Base-by-base conservation (phyloP, 2,113 vertebrate genomes). In the Ictalurus punctatus region DNA sequence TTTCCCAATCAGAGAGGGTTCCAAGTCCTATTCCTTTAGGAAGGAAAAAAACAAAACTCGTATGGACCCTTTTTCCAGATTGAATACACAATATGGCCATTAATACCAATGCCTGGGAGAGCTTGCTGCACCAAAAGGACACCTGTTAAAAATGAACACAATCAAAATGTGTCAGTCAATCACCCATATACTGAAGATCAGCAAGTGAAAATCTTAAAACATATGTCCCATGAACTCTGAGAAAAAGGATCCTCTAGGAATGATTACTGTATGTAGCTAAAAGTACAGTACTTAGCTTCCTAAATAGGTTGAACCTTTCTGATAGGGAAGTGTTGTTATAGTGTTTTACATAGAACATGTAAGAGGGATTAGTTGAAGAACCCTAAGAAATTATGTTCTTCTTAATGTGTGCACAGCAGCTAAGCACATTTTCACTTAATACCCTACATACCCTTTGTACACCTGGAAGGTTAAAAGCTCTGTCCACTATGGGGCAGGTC, bases 81-180 rank as follows among this genome's bases (percentile, higher is more conserved):
- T 14, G 4, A 79, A 52, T 79, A 48, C 23, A 52, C 3, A 52
- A 52, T 79, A 52, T 52, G 23, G 25, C 5, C 23, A 80, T 34
- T 21, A 58, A 27, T 54, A 52, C 48, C 23, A 54, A 12, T 58
- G n/a, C 3, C n/a, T 34, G 34, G 21, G 65, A 23, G 25, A 52
- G 7, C 27, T 44, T 19, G 23, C 44, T 23, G 63, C 79, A 83
- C 78, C 58, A 61, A 30, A 63, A 25, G 6, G 34, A 81, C 73
- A 91, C 86, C 67, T 87, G 83, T 34, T 85, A 61, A 61, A 63
- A 23, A 63, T 63, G 0, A 63, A 25, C 25, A 6, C 10, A 30
- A 69, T 16, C 67, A 69, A 69, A 86, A 83, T 76, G 52, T 48
- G 58, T 86, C 10, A 21, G 34, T 81, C 74, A 81, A 52, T 81